Evolutionary conservation across 2,113 vertebrate species (phyloP), one percentile per base, ranked within the genome.

Genomic region (Melospiza melodia): DNA sequence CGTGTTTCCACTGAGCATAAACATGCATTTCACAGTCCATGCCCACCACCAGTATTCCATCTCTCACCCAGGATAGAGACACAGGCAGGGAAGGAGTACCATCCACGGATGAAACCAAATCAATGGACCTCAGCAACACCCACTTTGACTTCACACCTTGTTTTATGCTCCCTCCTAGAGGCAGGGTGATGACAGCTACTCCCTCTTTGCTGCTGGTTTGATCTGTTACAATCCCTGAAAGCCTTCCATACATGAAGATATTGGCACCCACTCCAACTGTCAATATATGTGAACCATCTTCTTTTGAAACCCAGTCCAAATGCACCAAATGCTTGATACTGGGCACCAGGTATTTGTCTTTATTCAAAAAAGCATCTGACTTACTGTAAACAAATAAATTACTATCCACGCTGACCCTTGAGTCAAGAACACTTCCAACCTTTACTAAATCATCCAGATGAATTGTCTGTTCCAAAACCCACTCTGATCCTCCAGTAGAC

Each of bases 21-120:
- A 99, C 99, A 1, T 99, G 99, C 99, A 99, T 99, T 96, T 99
- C 99, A 96, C 99, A 99, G 94, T 99, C 99, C 99, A 99, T 99
- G 43, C 99, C 99, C 80, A 99, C 98, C 55, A 99, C 99, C 89
- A 99, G 96, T 76, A 99, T 99, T 37, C 99, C 99, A 68, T 99
- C 99, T 95, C 99, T 98, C 66, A 99, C 99, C 99, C 99, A 99
- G 61, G 99, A 99, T 25, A 99, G 97, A 67, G 99, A 99, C 46
- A 99, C 99, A 1, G 99, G 99, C 82, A 99, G 94, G 12, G 99
- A 99, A 44, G 99, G 99, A 5, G 99, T 99, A 31, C 99, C 99
- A 46, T 99, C 99, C 54, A 99, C 98, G 0, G 99, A 99, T 5
- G 99, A 99, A 12, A 99, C 97, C 57, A 99, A 97, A 96, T 99